Percentiles rank a stretch among this genome's conserved stretches.
Evolutionary conservation across 2,888 invertebrate genomes (phyloP).

Genomic region (Formica aserva): DNA sequence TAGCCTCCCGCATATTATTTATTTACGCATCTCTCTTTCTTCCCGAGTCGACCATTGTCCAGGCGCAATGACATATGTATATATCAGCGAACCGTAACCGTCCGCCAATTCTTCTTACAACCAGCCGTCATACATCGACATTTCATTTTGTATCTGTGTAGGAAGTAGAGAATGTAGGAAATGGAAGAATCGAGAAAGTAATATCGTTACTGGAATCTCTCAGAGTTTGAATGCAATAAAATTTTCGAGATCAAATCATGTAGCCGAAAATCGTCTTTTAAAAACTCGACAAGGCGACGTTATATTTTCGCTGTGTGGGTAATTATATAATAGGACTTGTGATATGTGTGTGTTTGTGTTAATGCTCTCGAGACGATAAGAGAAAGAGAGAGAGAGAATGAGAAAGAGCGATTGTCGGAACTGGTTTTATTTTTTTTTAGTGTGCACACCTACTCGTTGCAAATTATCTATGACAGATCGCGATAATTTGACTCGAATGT

Average conservation of each 20-base stretch:
- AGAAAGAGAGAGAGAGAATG: background rate
- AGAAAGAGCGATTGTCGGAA: background rate
- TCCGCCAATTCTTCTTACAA: conserved; percentile 35
- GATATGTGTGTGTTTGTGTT: background rate
- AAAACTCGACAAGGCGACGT: background rate
- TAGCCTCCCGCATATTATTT: conserved; percentile 59
- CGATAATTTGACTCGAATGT: conserved; percentile 46
- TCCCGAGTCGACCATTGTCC: conserved; percentile 49
- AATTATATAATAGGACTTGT: background rate
- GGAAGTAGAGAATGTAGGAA: background rate
- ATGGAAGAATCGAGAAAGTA: background rate
- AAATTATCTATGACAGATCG: conserved; percentile 50
- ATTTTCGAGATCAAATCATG: background rate
- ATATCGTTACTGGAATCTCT: background rate
- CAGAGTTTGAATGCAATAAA: background rate
- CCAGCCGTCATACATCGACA: conserved; percentile 14
- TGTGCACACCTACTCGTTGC: background rate
- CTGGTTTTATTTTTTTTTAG: background rate
- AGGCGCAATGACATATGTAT: conserved; percentile 51
- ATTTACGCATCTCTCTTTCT: conserved; percentile 57
- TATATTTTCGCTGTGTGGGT: background rate
- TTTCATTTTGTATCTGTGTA: background rate
- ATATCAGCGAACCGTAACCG: conserved; percentile 17
- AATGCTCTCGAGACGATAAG: background rate
- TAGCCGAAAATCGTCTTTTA: background rate